phyloP scores from a whole-genome alignment of 2,797 vertebrate species.

The Gephyroberyx darwinii region DNA sequence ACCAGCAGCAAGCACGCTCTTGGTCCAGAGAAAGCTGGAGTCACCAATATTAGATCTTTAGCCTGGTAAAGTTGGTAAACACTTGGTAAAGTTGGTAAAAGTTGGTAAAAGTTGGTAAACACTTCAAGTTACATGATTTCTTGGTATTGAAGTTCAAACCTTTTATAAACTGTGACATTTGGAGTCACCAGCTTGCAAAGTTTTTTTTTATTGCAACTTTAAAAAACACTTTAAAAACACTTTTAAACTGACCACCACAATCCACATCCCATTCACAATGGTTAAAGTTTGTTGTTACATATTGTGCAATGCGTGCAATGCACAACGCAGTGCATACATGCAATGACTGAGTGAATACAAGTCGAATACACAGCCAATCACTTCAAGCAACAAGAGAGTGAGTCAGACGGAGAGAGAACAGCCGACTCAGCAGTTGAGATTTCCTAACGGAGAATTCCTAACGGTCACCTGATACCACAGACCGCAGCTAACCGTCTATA shows the following conservation, averaged over 20 bases:
- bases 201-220: too few relatives aligned
- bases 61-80: too few relatives aligned
- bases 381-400: slow-evolving; percentile 27
- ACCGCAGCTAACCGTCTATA: slow-evolving; percentile 62
- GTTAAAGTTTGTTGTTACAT: neutral
- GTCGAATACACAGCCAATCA: slow-evolving; percentile 33
- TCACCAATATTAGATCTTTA: neutral
- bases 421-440: slow-evolving; percentile 64
- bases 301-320: too few relatives aligned
- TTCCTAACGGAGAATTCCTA: slow-evolving; percentile 63
- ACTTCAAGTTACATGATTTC: too few relatives aligned
- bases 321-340: too few relatives aligned
- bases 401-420: slow-evolving; percentile 31
- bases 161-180: too few relatives aligned
- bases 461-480: slow-evolving; percentile 61
- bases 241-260: slow-evolving; percentile 23
- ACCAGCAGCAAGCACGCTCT: too few relatives aligned
- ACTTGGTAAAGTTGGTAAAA: too few relatives aligned
- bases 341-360: neutral
- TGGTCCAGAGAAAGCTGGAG: too few relatives aligned
- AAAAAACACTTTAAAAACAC: slow-evolving; percentile 12
- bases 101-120: too few relatives aligned
- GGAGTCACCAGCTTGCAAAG: too few relatives aligned
- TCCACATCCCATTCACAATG: slow-evolving; percentile 16
- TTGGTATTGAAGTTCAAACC: too few relatives aligned